These are phyloP conservation scores for Centrocercus urophasianus DNA, from an alignment of 2,113 vertebrate species.

Conservation along the genomic window DNA sequence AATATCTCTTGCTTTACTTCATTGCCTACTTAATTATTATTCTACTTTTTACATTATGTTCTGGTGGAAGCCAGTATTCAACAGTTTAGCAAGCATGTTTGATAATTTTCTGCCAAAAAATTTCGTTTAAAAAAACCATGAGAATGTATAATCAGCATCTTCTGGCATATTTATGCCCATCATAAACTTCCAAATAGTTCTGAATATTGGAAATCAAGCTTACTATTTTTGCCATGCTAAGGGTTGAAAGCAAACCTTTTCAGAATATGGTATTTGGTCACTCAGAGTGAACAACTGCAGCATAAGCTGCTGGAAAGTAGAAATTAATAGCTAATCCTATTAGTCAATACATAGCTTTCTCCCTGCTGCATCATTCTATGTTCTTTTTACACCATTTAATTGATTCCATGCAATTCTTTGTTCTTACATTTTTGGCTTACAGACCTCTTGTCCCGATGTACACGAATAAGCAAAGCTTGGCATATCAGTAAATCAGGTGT, in stretches of 20 bases:
- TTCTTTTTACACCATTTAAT: background rate
- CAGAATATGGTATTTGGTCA: background rate
- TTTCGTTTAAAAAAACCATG: background rate
- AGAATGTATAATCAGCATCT: background rate
- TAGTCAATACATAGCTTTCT: constrained; percentile 35
- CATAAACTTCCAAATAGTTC: background rate
- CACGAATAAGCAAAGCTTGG: background rate
- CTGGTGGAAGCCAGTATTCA: background rate
- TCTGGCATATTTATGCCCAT: background rate
- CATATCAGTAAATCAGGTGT: fast-evolving
- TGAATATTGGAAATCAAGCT: background rate
- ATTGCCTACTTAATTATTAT: background rate
- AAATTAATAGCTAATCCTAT: constrained; percentile 39
- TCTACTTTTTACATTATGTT: background rate
- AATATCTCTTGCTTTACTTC: background rate
- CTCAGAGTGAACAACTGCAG: background rate
- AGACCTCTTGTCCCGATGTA: background rate
- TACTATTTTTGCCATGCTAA: background rate
- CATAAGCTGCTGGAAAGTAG: background rate
- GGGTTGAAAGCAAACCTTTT: background rate
- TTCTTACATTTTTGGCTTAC: background rate
- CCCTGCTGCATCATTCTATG: background rate
- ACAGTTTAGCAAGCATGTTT: background rate
- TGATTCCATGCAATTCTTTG: background rate
- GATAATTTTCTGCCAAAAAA: background rate